A percentile compares a stretch with the other conserved stretches of the same genome.
Evolutionary conservation across 2,888 invertebrate species (phyloP).

Genomic region (Cephus rjabovi): DNA sequence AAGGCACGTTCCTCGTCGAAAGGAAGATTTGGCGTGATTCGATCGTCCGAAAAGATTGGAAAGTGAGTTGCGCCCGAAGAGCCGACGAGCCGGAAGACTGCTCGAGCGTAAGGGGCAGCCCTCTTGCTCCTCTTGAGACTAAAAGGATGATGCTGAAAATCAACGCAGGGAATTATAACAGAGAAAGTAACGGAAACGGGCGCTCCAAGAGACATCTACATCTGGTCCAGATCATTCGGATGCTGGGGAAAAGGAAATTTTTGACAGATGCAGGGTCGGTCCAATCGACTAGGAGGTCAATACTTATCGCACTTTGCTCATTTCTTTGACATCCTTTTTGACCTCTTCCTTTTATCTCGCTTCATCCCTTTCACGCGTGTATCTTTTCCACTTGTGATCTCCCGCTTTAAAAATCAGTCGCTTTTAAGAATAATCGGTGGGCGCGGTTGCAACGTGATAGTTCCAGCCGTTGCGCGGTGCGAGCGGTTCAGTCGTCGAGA

Average conservation of each 20-base stretch:
- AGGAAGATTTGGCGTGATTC: neutral
- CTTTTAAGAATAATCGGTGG: slow-evolving; percentile 44
- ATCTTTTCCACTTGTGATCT: neutral
- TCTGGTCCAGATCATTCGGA: neutral
- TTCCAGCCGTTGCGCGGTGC: slow-evolving; percentile 23
- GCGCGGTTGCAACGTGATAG: slow-evolving; percentile 45
- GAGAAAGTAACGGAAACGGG: too few relatives aligned
- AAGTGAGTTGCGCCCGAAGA: neutral
- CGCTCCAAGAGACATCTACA: too few relatives aligned
- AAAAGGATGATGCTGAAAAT: neutral
- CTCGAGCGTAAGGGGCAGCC: neutral
- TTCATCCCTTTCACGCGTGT: neutral
- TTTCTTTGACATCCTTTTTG: neutral
- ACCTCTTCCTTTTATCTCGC: neutral
- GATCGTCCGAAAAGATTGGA: neutral
- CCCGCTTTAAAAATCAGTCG: slow-evolving; percentile 29
- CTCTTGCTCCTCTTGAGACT: neutral
- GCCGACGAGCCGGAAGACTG: neutral
- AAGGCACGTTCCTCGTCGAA: neutral
- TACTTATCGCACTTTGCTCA: neutral
- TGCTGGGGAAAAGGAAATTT: neutral
- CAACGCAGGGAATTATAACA: too few relatives aligned
- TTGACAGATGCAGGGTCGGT: neutral
- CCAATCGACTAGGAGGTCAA: neutral
- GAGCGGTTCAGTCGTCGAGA: slow-evolving; percentile 17